Conservation (phyloP, 2,888 invertebrate species). For the Cryptosula pallasiana region DNA sequence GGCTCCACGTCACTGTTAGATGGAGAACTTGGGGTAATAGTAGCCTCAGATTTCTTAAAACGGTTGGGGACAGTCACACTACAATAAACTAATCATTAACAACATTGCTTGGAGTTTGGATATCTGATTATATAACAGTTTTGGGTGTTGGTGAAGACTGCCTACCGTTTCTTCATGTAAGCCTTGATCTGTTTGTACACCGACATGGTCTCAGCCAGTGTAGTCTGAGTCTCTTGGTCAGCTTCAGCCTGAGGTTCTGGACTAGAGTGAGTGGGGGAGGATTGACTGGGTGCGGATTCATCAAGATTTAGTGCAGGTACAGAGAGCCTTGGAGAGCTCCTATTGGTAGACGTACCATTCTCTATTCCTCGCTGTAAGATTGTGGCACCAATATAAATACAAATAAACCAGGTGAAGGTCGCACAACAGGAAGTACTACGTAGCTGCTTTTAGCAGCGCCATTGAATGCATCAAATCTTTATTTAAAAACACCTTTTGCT, state of each 20-base stretch:
- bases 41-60: background rate
- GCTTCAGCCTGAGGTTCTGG: background rate
- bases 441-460: too few relatives aligned
- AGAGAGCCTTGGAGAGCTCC: background rate
- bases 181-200: slow-evolving; percentile 7
- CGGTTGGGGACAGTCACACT: background rate
- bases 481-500: too few relatives aligned
- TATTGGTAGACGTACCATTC: background rate
- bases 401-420: too few relatives aligned
- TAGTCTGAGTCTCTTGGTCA: background rate
- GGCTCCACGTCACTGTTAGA: background rate
- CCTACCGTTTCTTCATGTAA: slow-evolving; percentile 15
- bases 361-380: background rate
- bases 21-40: background rate
- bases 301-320: background rate
- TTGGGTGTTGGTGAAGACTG: background rate
- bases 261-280: background rate
- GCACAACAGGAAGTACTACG: too few relatives aligned
- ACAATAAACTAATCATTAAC: too few relatives aligned
- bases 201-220: background rate
- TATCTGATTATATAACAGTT: background rate
- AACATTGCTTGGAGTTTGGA: background rate
- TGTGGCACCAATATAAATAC: too few relatives aligned
- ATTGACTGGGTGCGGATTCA: background rate
- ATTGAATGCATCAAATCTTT: too few relatives aligned